Base-by-base conservation (phyloP, 1,140 invertebrate species). In the Bombus vancouverensis region DNA sequence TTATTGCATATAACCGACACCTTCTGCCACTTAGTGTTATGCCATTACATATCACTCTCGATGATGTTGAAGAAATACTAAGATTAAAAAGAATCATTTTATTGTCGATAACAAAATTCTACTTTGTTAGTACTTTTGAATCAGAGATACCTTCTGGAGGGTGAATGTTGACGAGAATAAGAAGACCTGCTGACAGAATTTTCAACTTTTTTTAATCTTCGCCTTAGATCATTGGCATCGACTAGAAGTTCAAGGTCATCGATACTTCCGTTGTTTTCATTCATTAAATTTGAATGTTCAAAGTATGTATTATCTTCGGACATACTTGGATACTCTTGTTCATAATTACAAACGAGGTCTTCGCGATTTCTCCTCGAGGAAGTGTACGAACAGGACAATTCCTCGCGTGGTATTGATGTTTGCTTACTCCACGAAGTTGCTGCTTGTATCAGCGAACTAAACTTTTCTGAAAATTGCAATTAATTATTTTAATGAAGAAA, bases 321-420 rank as follows among this genome's bases (percentile, higher is more conserved):
- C 57, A 88, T 91, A 8, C 85, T 70, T 1, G 65, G 44, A 8
- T 28, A 72, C 0, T 81, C 62, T 66, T 39, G 42, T 44, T 80
- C 68, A 34, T 87, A 87, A 80, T 91, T 86, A 8, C 34, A 77
- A 28, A 93, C 12, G n/a, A 93, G 37, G 37, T 90, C 92, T n/a
- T 94, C 92, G 1, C 59, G 90, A 59, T 34, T 65, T 82, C 90
- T 94, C 37, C 80, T 92, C 2, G 91, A 86, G 6, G 93, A 88
- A 9, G 91, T 47, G 81, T 95, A 95, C 2, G 94, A 94, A 70
- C 94, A 95, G 13, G 94, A 93, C 13, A 94, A 79, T 53, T 94
- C 92, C 81, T 95, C 94, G 22, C 87, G 88, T 10, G 88, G 87
- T 0, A 71, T 62, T 6, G 87, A 81, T 86, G 85, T 92, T 15